These are phyloP conservation scores for Melanotaenia duboulayi DNA, from an alignment of 2,113 vertebrate species.

Conservation along the genomic window DNA sequence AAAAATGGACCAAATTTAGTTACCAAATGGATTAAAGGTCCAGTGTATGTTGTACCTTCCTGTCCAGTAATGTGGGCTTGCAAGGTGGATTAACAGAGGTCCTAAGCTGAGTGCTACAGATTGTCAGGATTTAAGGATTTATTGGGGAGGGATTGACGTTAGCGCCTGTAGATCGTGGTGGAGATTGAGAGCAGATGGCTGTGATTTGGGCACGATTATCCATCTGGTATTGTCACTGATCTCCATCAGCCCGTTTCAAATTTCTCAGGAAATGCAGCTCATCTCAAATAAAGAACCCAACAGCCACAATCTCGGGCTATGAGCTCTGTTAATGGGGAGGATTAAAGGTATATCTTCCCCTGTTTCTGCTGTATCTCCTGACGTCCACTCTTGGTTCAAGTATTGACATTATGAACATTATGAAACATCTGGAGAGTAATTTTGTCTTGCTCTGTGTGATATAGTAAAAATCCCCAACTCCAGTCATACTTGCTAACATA, in stretches of 20 bases:
- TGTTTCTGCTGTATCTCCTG: conserved; percentile 8
- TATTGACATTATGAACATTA: not conserved
- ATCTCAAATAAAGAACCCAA: conserved; percentile 69
- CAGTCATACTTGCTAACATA: not conserved
- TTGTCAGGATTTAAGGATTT: conserved; percentile 86
- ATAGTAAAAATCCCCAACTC: not conserved
- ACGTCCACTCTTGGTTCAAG: conserved; percentile 4
- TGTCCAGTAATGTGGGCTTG: conserved; percentile 71
- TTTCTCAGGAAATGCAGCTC: conserved; percentile 78
- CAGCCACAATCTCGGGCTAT: conserved; percentile 66
- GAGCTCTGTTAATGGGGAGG: conserved; percentile 71
- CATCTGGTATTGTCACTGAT: conserved; percentile 81
- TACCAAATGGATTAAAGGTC: conserved; percentile 42
- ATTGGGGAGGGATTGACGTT: conserved; percentile 78
- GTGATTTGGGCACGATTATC: conserved; percentile 82
- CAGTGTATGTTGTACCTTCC: conserved; percentile 53
- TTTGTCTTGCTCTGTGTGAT: conserved; percentile 7
- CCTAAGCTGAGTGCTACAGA: conserved; percentile 78
- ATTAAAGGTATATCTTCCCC: conserved; percentile 65
- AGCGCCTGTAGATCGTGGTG: conserved; percentile 71
- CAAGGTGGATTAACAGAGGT: conserved; percentile 78
- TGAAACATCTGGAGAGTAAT: conserved; percentile 16
- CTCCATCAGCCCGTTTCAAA: conserved; percentile 80
- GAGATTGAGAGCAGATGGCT: conserved; percentile 88
- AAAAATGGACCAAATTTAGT: conserved; percentile 32